Conservation (phyloP, 2,797 vertebrate genomes). For the Pogoniulus pusillus region DNA sequence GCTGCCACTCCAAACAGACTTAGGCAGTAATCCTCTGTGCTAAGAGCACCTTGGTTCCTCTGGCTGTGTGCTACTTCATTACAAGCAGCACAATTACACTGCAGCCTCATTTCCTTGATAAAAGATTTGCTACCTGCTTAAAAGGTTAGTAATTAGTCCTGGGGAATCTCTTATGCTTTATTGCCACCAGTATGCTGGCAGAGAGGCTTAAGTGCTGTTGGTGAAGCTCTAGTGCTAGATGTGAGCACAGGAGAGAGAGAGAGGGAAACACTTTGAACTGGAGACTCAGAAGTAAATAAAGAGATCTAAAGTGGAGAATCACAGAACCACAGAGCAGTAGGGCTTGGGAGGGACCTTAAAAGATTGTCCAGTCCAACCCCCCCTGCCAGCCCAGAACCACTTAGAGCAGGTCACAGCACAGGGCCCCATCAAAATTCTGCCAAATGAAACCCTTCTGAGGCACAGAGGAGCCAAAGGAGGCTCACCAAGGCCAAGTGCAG, state of each 20-base stretch:
- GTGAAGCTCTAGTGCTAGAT: background rate
- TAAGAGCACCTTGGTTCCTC: background rate
- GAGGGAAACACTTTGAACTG: background rate
- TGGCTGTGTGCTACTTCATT: background rate
- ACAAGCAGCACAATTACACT: background rate
- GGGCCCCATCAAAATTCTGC: background rate
- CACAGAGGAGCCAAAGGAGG: no score
- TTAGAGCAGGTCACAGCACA: no score
- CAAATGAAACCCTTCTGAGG: background rate
- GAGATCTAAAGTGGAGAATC: background rate
- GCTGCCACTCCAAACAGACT: background rate
- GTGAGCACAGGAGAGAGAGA: background rate
- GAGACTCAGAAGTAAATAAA: background rate
- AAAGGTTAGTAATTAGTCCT: background rate
- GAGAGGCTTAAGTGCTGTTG: background rate
- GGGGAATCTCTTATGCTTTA: background rate
- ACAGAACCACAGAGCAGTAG: background rate
- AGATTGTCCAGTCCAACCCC: no score
- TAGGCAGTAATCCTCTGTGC: background rate
- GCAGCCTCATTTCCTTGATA: background rate
- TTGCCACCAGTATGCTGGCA: background rate
- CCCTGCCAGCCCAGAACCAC: no score
- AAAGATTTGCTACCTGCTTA: background rate
- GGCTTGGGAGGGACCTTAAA: background rate
- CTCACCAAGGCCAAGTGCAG: no score